A percentile compares a stretch with the other conserved stretches of the same genome.
Conservation (phyloP, 2,113 vertebrate species). For the Ranitomeya variabilis region DNA sequence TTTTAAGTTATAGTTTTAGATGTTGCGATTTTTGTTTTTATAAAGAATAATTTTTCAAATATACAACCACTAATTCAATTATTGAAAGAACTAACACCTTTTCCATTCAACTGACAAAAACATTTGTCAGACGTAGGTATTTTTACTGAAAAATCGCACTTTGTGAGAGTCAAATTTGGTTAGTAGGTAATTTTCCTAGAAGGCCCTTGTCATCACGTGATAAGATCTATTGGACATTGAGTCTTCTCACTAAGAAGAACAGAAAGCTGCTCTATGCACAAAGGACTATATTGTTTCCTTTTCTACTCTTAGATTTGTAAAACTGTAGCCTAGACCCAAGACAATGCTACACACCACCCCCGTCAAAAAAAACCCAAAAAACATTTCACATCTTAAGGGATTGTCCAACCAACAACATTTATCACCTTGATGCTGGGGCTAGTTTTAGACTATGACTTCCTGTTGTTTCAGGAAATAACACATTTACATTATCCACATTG, state of each 20-base stretch:
- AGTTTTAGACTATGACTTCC: too few relatives aligned
- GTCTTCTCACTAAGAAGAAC: neutral
- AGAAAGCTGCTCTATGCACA: neutral
- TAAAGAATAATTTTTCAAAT: neutral
- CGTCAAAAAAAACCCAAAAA: neutral
- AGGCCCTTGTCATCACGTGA: neutral
- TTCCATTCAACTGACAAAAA: neutral
- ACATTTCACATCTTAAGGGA: neutral
- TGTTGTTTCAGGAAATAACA: too few relatives aligned
- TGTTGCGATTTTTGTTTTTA: neutral
- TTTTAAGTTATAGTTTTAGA: neutral
- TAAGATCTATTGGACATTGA: neutral
- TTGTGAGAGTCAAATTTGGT: neutral
- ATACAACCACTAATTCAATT: neutral
- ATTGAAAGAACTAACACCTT: neutral
- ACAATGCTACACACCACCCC: neutral
- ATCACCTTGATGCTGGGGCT: too few relatives aligned
- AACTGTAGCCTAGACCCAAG: neutral
- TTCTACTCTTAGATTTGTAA: neutral
- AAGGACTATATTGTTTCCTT: neutral
- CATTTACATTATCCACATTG: too few relatives aligned
- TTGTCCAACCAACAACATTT: too few relatives aligned
- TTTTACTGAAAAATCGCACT: neutral
- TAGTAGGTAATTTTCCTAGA: neutral
- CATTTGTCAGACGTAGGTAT: too few relatives aligned